A percentile compares a stretch with the other conserved stretches of the same genome.
phyloP scores from a whole-genome alignment of 1,140 invertebrate genomes.

The Ctenoplectra terminalis region DNA sequence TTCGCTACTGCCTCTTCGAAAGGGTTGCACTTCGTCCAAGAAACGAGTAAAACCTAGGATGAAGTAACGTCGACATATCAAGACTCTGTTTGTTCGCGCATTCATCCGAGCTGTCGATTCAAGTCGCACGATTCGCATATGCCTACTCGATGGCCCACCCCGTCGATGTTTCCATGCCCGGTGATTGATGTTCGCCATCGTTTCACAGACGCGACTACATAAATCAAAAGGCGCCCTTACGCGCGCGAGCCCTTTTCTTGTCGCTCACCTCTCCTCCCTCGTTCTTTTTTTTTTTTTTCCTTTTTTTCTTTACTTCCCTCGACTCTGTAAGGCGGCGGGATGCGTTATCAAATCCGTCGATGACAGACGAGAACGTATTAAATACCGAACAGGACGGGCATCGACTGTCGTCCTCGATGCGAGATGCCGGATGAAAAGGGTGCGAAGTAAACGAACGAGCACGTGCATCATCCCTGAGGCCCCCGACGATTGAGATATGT shows the following conservation, averaged over 20 bases:
- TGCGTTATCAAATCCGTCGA: constrained; percentile 66
- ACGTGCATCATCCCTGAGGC: constrained; percentile 28
- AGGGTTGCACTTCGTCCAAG: no score
- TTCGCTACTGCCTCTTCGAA: no score
- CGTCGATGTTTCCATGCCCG: constrained; percentile 44
- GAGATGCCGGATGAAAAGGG: constrained; percentile 49
- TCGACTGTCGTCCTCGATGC: constrained; percentile 64
- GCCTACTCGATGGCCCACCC: constrained; percentile 28
- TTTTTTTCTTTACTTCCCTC: neutral
- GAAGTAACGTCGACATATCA: neutral
- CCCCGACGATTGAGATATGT: constrained; percentile 1
- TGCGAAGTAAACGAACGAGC: constrained; percentile 48
- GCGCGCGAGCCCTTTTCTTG: constrained; percentile 51
- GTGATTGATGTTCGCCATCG: constrained; percentile 76
- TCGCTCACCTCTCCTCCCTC: constrained; percentile 6
- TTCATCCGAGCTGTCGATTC: constrained; percentile 54
- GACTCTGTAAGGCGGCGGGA: constrained; percentile 9
- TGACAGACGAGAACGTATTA: constrained; percentile 71
- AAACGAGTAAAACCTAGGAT: neutral
- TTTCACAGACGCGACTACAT: constrained; percentile 71
- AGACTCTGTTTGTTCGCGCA: constrained; percentile 18
- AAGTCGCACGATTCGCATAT: constrained; percentile 36
- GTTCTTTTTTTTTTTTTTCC: neutral
- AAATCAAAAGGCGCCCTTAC: constrained; percentile 72
- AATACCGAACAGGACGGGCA: constrained; percentile 64